phyloP scores from a whole-genome alignment of 2,113 vertebrate genomes.

The Epinephelus moara region DNA sequence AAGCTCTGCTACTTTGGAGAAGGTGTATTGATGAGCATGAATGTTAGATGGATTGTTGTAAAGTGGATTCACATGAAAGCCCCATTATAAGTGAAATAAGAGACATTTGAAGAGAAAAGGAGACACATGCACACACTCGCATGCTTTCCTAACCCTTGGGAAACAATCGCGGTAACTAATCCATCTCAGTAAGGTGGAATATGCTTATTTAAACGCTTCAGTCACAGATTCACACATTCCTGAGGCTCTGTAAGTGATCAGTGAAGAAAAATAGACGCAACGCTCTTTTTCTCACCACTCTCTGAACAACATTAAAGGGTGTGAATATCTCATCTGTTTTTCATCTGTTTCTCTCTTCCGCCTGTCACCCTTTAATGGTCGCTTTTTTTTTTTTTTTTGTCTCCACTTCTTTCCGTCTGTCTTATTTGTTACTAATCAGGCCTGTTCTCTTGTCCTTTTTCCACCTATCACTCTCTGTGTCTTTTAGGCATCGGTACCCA shows the following conservation, averaged over 20 bases:
- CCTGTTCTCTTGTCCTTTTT: not conserved
- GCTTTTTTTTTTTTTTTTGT: conserved; percentile 41
- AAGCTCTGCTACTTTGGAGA: conserved; percentile 36
- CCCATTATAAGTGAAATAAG: conserved; percentile 45
- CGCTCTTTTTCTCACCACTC: conserved; percentile 60
- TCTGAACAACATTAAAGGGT: conserved; percentile 62
- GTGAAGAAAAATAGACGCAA: conserved; percentile 54
- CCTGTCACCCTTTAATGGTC: conserved; percentile 46
- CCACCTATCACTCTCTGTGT: not conserved
- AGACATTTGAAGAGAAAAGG: conserved; percentile 34
- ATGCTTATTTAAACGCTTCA: conserved; percentile 69
- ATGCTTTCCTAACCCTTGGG: conserved; percentile 21
- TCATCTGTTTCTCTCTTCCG: conserved; percentile 53
- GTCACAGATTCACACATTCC: conserved; percentile 73
- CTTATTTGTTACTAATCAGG: not conserved
- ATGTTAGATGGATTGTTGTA: conserved; percentile 27
- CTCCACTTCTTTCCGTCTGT: not conserved
- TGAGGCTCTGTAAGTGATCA: conserved; percentile 59
- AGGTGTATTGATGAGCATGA: conserved; percentile 30
- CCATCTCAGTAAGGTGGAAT: conserved; percentile 55
- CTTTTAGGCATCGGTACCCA: conserved; percentile 89
- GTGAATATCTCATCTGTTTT: conserved; percentile 68
- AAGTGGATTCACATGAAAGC: conserved; percentile 56
- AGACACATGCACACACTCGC: not conserved
- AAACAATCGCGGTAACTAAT: conserved; percentile 47